Percentiles rank a stretch among this genome's conserved stretches.
These are phyloP conservation scores for Cichladusa arquata DNA, from an alignment of 2,113 vertebrate genomes.

Conservation along the genomic window DNA sequence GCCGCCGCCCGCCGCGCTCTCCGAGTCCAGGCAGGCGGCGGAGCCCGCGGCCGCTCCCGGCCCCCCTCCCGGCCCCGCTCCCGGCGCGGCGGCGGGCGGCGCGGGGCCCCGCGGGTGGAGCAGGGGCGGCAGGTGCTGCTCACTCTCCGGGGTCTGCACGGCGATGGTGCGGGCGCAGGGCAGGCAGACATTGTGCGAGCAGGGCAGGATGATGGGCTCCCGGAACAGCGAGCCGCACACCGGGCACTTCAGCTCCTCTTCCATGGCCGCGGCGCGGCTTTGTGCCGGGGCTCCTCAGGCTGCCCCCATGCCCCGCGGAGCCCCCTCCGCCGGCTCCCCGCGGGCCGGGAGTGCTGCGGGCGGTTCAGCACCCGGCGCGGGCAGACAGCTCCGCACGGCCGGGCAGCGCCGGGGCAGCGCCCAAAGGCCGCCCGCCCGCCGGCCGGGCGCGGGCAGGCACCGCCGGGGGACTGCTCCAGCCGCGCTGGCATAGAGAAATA, in stretches of 20 bases:
- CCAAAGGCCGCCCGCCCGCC: not conserved
- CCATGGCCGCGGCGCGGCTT: slow-evolving; percentile 73
- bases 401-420: not conserved
- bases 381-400: not conserved
- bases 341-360: no score
- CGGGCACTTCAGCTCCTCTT: slow-evolving; percentile 96
- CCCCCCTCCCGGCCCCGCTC: not conserved
- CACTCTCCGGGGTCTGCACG: slow-evolving; percentile 89
- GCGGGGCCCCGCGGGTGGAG: not conserved
- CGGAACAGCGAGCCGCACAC: slow-evolving; percentile 95
- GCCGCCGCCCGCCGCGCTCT: slow-evolving; percentile 12
- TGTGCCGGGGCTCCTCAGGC: not conserved
- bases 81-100: not conserved
- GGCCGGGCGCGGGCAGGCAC: not conserved
- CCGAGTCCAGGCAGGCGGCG: not conserved
- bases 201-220: slow-evolving; percentile 94
- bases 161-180: slow-evolving; percentile 96
- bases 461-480: slow-evolving; percentile 25
- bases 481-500: slow-evolving; percentile 24
- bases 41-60: not conserved
- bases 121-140: not conserved
- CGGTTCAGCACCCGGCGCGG: not conserved
- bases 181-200: slow-evolving; percentile 93
- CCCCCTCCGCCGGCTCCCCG: not conserved
- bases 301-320: not conserved